Percentiles rank a stretch among this genome's conserved stretches.
Evolutionary conservation across 2,113 vertebrate genomes (phyloP).

Genomic region (Ictalurus punctatus): DNA sequence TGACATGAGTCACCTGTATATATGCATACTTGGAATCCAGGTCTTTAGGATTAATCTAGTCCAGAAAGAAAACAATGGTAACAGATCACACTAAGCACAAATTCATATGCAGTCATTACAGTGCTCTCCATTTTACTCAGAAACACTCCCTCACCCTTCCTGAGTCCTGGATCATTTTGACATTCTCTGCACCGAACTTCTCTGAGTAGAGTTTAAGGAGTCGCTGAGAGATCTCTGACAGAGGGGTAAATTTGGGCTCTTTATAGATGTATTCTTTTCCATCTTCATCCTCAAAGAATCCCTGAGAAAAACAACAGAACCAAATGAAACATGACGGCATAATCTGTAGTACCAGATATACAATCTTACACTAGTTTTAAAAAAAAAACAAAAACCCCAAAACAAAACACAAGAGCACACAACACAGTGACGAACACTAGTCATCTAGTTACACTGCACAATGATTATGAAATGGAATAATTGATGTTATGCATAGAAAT

Average conservation of each 20-base stretch:
- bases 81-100: background rate
- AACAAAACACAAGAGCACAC: background rate
- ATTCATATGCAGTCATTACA: background rate
- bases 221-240: slow-evolving; percentile 95
- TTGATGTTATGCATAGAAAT: slow-evolving; percentile 44
- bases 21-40: slow-evolving; percentile 97
- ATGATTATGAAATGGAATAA: slow-evolving; percentile 57
- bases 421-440: background rate
- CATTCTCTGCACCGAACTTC: slow-evolving; percentile 97
- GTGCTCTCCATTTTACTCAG: background rate
- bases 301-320: slow-evolving; percentile 70
- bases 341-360: background rate
- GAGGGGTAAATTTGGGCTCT: slow-evolving; percentile 94
- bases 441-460: slow-evolving; percentile 2
- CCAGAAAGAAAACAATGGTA: background rate
- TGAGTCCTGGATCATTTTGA: slow-evolving; percentile 98
- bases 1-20: slow-evolving; percentile 96
- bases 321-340: background rate
- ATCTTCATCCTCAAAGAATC: slow-evolving; percentile 96
- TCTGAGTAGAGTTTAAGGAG: slow-evolving; percentile 97
- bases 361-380: too few relatives aligned
- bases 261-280: slow-evolving; percentile 99
- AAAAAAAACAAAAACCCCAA: too few relatives aligned
- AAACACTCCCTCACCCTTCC: slow-evolving; percentile 78
- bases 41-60: slow-evolving; percentile 96